Conservation (phyloP, 2,797 vertebrate genomes). For the Threskiornis aethiopicus region DNA sequence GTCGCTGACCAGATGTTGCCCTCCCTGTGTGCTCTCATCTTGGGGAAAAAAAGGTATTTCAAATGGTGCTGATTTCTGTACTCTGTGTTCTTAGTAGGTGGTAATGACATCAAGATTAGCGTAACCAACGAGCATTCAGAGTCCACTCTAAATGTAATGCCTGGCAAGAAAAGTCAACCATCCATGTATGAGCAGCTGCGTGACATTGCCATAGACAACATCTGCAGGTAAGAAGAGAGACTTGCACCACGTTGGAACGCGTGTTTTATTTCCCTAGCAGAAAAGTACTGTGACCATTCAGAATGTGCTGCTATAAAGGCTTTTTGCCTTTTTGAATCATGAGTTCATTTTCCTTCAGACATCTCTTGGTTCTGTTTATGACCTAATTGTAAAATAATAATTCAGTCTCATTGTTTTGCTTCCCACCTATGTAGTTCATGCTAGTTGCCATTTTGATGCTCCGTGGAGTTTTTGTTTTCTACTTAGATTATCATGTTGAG, state of each 20-base stretch:
- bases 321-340: neutral
- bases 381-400: neutral
- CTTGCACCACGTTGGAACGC: neutral
- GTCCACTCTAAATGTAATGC: slow-evolving; percentile 85
- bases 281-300: neutral
- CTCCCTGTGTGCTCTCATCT: neutral
- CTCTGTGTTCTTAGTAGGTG: slow-evolving; percentile 68
- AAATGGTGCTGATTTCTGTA: neutral
- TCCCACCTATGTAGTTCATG: neutral
- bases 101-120: slow-evolving; percentile 96
- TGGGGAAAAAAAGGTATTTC: neutral
- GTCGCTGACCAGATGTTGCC: neutral
- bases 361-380: neutral
- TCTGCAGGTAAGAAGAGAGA: slow-evolving; percentile 86
- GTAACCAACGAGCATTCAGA: slow-evolving; percentile 95
- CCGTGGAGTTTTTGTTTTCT: neutral
- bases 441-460: neutral
- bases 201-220: slow-evolving; percentile 97
- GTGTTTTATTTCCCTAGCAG: neutral
- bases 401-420: neutral
- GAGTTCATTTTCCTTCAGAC: neutral
- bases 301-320: neutral
- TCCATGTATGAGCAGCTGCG: slow-evolving; percentile 98
- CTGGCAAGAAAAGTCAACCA: slow-evolving; percentile 87
- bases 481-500: neutral